Percentiles rank a stretch among this genome's conserved stretches.
phyloP scores from a whole-genome alignment of 2,888 invertebrate species.

The Amblyjoppa proteus region DNA sequence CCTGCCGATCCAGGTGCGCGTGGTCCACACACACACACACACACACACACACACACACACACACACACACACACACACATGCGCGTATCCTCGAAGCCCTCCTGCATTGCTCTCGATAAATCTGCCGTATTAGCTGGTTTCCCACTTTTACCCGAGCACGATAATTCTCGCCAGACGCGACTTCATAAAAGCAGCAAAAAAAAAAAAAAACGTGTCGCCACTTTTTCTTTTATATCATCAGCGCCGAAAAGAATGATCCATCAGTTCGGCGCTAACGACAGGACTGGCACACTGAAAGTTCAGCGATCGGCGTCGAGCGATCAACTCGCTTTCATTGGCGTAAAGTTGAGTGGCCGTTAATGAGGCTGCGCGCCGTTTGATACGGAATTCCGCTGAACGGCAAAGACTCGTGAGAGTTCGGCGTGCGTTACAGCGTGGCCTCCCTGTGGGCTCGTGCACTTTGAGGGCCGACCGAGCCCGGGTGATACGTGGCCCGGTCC shows the following conservation, averaged over 20 bases:
- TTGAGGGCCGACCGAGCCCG: conserved; percentile 56
- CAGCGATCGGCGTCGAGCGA: conserved; percentile 23
- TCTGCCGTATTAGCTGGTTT: too few relatives aligned
- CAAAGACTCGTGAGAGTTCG: conserved; percentile 21
- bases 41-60: neutral
- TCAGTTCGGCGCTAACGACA: neutral
- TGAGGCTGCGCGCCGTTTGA: conserved; percentile 60
- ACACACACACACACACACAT: neutral
- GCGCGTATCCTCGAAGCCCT: neutral
- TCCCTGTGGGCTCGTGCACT: neutral
- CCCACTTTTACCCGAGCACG: too few relatives aligned
- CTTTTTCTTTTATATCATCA: too few relatives aligned
- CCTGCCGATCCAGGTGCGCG: conserved; percentile 32
- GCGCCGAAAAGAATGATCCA: neutral
- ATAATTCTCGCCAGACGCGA: too few relatives aligned
- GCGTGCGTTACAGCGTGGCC: neutral
- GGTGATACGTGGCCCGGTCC: neutral
- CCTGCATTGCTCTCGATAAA: neutral
- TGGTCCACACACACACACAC: conserved; percentile 16
- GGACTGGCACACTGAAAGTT: neutral
- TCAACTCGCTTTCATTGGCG: conserved; percentile 62
- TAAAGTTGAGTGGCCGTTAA: conserved; percentile 65
- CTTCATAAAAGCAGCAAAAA: too few relatives aligned
- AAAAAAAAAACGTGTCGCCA: too few relatives aligned
- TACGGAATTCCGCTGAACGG: conserved; percentile 64